These are phyloP conservation scores for Agrypnus murinus DNA, from an alignment of 2,888 invertebrate genomes.

Conservation along the genomic window DNA sequence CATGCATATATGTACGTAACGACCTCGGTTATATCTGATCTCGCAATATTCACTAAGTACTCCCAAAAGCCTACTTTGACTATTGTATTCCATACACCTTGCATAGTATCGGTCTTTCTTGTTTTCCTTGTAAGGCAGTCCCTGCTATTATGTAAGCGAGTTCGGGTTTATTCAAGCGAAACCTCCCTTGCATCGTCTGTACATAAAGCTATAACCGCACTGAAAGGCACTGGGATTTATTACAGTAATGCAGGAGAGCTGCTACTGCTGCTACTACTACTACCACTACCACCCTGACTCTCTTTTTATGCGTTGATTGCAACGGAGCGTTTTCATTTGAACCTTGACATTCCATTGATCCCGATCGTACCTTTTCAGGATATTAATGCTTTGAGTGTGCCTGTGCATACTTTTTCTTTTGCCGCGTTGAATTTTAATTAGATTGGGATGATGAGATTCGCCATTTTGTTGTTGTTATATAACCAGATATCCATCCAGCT, in stretches of 20 bases:
- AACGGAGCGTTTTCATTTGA: conserved; percentile 17
- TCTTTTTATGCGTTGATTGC: conserved; percentile 30
- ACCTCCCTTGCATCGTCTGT: conserved; percentile 22
- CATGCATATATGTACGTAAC: too few relatives aligned
- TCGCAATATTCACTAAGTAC: conserved; percentile 29
- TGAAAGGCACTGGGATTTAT: conserved; percentile 31
- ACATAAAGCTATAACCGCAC: conserved; percentile 1
- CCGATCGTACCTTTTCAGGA: background rate
- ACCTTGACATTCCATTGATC: background rate
- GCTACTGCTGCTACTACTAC: conserved; percentile 5
- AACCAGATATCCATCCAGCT: background rate
- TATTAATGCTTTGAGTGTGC: conserved; percentile 3
- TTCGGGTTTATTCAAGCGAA: conserved; percentile 26
- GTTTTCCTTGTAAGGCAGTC: conserved; percentile 27
- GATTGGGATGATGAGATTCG: background rate
- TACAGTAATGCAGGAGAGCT: conserved; percentile 25
- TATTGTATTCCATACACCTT: conserved; percentile 30
- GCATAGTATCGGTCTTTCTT: conserved; percentile 23
- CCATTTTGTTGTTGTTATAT: conserved; percentile 3
- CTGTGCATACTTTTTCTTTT: background rate
- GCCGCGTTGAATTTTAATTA: too few relatives aligned
- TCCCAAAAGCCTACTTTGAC: conserved; percentile 32
- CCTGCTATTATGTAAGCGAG: conserved; percentile 21
- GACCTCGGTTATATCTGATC: conserved; percentile 29
- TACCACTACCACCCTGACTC: too few relatives aligned